These are phyloP conservation scores for Sturnus vulgaris DNA, from an alignment of 2,113 vertebrate genomes.

Conservation along the genomic window DNA sequence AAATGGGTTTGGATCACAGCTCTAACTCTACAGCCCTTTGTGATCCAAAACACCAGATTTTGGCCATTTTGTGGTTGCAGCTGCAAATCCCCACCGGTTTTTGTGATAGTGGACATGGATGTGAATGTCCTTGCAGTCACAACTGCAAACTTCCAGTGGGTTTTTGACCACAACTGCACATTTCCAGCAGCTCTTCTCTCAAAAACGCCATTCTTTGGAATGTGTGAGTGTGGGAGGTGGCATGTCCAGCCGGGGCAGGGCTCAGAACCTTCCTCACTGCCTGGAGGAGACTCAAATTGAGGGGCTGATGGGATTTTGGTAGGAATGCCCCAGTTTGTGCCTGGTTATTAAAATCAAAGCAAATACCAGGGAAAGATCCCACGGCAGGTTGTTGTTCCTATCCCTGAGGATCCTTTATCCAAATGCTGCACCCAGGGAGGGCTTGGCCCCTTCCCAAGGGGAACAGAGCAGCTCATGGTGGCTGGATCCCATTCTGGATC, in stretches of 20 bases:
- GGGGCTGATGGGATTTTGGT: not conserved
- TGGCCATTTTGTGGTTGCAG: not conserved
- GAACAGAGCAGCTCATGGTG: not conserved
- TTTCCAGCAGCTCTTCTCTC: not conserved
- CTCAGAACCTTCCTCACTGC: not conserved
- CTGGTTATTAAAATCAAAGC: not conserved
- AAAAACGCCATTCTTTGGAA: fast-evolving
- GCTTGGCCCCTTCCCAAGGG: not conserved
- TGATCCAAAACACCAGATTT: not conserved
- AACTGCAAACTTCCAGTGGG: not conserved
- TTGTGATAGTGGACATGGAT: fast-evolving
- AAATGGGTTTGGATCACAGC: not conserved
- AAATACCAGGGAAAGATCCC: not conserved
- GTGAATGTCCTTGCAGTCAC: not conserved
- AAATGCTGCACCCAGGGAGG: fast-evolving
- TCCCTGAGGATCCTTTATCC: not conserved
- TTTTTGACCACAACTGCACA: fast-evolving
- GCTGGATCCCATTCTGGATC: not conserved
- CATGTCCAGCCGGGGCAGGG: not conserved
- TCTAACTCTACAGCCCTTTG: not conserved
- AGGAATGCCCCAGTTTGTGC: not conserved
- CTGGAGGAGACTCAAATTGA: not conserved
- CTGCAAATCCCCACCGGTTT: fast-evolving
- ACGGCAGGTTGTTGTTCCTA: not conserved
- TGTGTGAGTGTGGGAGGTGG: not conserved